Percentiles rank a stretch among this genome's conserved stretches.
These are phyloP conservation scores for Xyrichtys novacula DNA, from an alignment of 2,797 vertebrate genomes.

Conservation along the genomic window DNA sequence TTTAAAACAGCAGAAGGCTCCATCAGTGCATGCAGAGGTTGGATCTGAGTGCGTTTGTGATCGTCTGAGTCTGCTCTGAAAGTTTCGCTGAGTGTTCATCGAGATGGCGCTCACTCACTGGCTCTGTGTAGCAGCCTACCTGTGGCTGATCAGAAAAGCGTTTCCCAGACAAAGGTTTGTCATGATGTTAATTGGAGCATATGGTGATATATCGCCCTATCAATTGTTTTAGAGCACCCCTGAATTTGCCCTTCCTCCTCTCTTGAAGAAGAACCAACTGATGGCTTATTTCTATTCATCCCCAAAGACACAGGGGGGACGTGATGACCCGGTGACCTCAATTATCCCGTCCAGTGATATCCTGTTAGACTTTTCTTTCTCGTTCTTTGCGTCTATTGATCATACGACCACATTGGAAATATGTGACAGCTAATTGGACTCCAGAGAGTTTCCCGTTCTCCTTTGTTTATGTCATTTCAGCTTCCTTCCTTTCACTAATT, in stretches of 20 bases:
- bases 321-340: constrained; percentile 46
- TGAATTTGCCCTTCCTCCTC: background rate
- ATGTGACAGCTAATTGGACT: constrained; percentile 55
- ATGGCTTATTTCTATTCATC: constrained; percentile 12
- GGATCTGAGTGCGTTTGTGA: too few species aligned
- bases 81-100: too few species aligned
- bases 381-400: constrained; percentile 47
- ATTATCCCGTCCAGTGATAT: constrained; percentile 44
- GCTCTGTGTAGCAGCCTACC: too few species aligned
- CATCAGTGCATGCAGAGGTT: too few species aligned
- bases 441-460: constrained; percentile 21
- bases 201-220: too few species aligned
- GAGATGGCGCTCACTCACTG: too few species aligned
- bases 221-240: too few species aligned
- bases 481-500: constrained; percentile 31
- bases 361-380: constrained; percentile 29
- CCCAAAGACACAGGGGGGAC: constrained; percentile 16
- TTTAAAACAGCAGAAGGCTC: too few species aligned
- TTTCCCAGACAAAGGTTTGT: too few species aligned
- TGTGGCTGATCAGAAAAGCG: too few species aligned
- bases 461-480: constrained; percentile 35
- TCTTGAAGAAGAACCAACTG: background rate
- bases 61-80: too few species aligned
- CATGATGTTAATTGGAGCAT: too few species aligned
- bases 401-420: constrained; percentile 11